Evolutionary conservation across 1,140 invertebrate species (phyloP), one percentile per base, ranked within the genome.

Genomic region (Saccostrea echinata): DNA sequence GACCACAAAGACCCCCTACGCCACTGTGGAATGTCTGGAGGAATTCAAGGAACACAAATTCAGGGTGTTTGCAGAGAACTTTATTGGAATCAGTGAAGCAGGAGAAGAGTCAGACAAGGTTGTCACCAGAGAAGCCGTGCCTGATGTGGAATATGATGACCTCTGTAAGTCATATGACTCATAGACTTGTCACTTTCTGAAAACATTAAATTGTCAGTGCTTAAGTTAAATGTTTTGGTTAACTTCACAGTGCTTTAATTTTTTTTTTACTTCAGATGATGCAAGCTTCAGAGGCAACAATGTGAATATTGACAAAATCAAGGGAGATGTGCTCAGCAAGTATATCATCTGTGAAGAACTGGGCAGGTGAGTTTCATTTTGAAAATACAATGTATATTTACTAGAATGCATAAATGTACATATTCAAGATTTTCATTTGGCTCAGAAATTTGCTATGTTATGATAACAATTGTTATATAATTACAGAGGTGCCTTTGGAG

Each of bases 11-110:
- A 97, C 97, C 91, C 97, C 97, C 57, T 97, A 96, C 80, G 98
- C 98, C 94, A 98, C 97, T 9, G 92, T 95, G 57, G 90, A 91
- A 35, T 93, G 91, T 85, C 89, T 95, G 35, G 91, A 93, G 51
- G 93, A 94, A 52, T 98, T 98, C 80, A 96, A 96, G 90, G 97
- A 98, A 52, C 99, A 99, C 94, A 98, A 99, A 90, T 99, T 99
- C 96, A 96, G 98, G 84, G 98, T 99, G 1, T 97, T 98, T 96
- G 98, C 99, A 85, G 98, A 99, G 95, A 99, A 99, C 95, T 97
- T 98, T 93, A 99, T 99, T 93, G 99, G 98, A 84, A 97, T 97
- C 86, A 99, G 98, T 27, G 98, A 99, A 91, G 98, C 98, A 6
- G 97, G 95, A 55, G 90, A 94, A 43, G 91, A 92, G 80, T 91